These are phyloP conservation scores for Lepus timidus DNA, from an alignment of 2,113 vertebrate genomes.

Conservation along the genomic window DNA sequence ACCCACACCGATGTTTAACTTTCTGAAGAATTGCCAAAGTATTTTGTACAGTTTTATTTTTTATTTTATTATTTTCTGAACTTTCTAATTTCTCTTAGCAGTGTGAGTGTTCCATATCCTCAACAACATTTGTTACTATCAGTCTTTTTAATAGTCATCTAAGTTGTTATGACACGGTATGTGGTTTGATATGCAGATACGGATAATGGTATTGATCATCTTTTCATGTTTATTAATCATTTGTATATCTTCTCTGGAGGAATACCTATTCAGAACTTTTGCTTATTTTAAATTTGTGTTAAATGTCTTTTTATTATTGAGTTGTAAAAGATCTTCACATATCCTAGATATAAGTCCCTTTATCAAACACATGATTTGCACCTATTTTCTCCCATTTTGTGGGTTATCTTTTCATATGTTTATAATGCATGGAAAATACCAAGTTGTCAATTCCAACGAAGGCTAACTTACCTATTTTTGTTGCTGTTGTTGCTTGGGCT, in stretches of 20 bases:
- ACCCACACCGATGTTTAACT: neutral
- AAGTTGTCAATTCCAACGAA: neutral
- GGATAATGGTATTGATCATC: neutral
- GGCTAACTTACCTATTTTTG: neutral
- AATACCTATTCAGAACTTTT: neutral
- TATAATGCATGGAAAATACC: neutral
- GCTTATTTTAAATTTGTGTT: neutral
- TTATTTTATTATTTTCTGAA: neutral
- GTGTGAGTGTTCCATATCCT: neutral
- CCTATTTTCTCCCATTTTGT: neutral
- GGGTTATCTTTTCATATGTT: neutral
- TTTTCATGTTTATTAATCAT: neutral
- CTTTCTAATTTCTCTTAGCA: neutral
- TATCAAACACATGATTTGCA: neutral
- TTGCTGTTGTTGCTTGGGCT: neutral
- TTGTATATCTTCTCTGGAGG: neutral
- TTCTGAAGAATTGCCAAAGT: neutral
- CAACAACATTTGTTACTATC: neutral
- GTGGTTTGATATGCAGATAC: neutral
- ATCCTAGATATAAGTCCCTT: neutral
- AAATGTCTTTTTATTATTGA: neutral
- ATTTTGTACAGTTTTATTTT: neutral
- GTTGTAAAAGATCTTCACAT: neutral
- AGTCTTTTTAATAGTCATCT: neutral
- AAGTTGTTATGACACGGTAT: neutral